Base-by-base conservation (phyloP, 2,888 invertebrate genomes). In the Pilophorus perplexus region DNA sequence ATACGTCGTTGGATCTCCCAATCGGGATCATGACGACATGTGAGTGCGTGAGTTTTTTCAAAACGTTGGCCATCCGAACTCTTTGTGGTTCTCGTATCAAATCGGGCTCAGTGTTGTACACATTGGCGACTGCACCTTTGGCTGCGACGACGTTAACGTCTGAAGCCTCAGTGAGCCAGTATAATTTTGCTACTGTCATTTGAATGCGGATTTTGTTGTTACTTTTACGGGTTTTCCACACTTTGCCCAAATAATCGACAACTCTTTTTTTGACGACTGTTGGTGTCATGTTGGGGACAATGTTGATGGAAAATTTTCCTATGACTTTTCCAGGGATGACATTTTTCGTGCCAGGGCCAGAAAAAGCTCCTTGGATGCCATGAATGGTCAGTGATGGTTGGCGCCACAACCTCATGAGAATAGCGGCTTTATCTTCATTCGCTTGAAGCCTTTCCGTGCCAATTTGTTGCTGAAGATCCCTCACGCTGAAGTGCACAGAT, bases 351-450 rank as follows among this genome's bases (percentile, higher is more conserved):
- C 16, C 1, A 25, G 25, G 8, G 16, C 12, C 27, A 6, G 52
- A 37, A 23, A 23, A 52, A 3, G 23, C 25, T 25, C 38, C 52
- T 64, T 64, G 25, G n/a, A 64, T 22, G 16, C 64, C 64, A 20
- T 64, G 64, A 2, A 64, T 64, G 5, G 52, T 37, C 28, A 64
- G 38, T 14, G 64, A 64, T n/a, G 64, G 64, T 16, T n/a, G 22
- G 4, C 25, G 22, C 25, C 50, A 52, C 1, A 37, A 16, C 12
- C 52, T 50, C n/a, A 38, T 25, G 40, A 64, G 44, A 5, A 64
- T 2, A 4, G 25, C 16, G 2, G 14, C 16, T 64, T 64, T 64
- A 38, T 64, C 44, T 40, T 64, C 64, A 14, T 64, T 38, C 4
- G 3, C 40, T 3, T 52, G 54, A 3, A 64, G 16, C 23, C 52